phyloP scores from a whole-genome alignment of 2,888 invertebrate species.

The Idaea straminata region DNA sequence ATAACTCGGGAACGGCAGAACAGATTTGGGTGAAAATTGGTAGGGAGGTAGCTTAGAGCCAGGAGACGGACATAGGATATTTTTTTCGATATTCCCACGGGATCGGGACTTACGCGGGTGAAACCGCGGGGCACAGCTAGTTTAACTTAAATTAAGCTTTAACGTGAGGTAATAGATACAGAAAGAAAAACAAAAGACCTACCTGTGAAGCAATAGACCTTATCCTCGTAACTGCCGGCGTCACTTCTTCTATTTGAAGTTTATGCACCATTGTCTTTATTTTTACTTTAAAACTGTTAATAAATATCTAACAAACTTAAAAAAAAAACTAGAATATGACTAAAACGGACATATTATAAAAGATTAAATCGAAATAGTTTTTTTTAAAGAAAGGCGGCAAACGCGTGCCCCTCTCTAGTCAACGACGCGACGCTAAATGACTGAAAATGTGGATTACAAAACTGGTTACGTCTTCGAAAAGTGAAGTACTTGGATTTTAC shows the following conservation, averaged over 20 bases:
- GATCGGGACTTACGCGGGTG: too few relatives aligned
- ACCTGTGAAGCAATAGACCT: slow-evolving; percentile 60
- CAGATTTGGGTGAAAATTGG: too few relatives aligned
- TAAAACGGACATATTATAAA: not conserved
- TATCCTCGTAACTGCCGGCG: slow-evolving; percentile 39
- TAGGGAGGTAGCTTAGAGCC: too few relatives aligned
- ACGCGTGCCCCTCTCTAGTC: not conserved
- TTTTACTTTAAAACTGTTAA: not conserved
- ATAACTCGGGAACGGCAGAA: too few relatives aligned
- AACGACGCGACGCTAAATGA: not conserved
- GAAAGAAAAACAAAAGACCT: slow-evolving; percentile 19
- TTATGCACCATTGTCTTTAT: slow-evolving; percentile 29
- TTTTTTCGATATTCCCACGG: too few relatives aligned
- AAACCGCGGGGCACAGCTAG: too few relatives aligned
- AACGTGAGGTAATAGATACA: not conserved
- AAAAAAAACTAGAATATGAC: not conserved
- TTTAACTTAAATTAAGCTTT: too few relatives aligned
- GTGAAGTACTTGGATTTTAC: not conserved
- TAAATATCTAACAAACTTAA: not conserved
- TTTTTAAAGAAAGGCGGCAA: not conserved
- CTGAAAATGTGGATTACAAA: not conserved
- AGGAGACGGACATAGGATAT: too few relatives aligned
- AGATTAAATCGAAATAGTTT: not conserved
- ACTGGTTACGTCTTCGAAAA: not conserved
- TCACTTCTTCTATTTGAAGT: slow-evolving; percentile 26